These are phyloP conservation scores for Hyles lineata DNA, from an alignment of 2,888 invertebrate species.

Conservation along the genomic window DNA sequence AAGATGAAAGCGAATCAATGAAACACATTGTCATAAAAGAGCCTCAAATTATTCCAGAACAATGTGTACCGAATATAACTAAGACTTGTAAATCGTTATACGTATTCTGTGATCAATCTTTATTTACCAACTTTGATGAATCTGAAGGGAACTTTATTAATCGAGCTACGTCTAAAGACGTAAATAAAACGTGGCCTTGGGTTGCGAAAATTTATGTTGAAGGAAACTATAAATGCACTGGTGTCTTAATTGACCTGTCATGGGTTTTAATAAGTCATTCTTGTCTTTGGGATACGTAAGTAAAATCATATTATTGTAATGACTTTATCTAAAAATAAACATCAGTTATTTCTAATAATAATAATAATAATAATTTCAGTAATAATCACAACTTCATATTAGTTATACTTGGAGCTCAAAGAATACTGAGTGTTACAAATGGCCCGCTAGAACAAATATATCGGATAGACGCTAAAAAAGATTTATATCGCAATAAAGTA, in stretches of 20 bases:
- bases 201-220: constrained; percentile 89
- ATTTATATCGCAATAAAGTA: constrained; percentile 85
- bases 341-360: neutral
- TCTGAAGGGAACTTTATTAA: constrained; percentile 54
- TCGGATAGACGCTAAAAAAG: constrained; percentile 84
- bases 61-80: constrained; percentile 75
- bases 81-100: constrained; percentile 83
- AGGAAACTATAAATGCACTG: constrained; percentile 89
- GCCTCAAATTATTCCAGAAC: constrained; percentile 71
- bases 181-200: constrained; percentile 87
- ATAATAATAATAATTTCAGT: constrained; percentile 62
- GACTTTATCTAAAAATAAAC: neutral
- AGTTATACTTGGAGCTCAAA: constrained; percentile 88
- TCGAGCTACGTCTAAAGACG: constrained; percentile 46
- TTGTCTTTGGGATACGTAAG: constrained; percentile 81
- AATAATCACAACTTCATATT: constrained; percentile 84
- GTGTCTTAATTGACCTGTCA: constrained; percentile 86
- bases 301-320: constrained; percentile 33
- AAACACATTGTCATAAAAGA: constrained; percentile 63
- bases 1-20: constrained; percentile 48
- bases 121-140: constrained; percentile 66
- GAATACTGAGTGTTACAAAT: constrained; percentile 81
- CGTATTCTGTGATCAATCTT: constrained; percentile 80
- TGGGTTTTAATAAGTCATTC: constrained; percentile 87
- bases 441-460: constrained; percentile 90